These are phyloP conservation scores for Chondrosia reniformis DNA, from an alignment of 37 sponge, comb jelly and placozoan species.

Conservation along the genomic window DNA sequence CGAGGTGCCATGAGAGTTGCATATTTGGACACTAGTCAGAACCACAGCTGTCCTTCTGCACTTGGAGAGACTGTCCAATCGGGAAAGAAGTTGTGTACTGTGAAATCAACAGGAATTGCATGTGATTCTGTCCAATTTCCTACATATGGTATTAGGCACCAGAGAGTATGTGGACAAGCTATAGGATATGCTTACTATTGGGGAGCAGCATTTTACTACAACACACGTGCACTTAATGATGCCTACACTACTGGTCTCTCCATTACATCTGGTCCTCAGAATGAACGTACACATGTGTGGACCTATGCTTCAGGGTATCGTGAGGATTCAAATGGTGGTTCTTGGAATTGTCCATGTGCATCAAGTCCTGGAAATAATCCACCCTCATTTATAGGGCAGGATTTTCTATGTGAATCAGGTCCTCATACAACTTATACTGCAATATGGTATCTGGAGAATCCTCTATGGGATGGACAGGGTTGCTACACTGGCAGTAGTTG, in stretches of 20 bases:
- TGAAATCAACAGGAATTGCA: no score
- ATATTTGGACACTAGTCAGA: neutral
- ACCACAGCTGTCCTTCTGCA: neutral
- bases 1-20: conserved; percentile 4
- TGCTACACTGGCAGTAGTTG: conserved; percentile 1
- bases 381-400: neutral
- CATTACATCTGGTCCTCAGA: neutral
- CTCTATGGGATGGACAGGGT: conserved; percentile 17
- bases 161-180: conserved; percentile 1
- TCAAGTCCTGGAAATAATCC: neutral
- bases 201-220: neutral
- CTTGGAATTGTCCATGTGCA: conserved; percentile 16
- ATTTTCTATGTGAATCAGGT: conserved; percentile 1
- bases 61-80: neutral
- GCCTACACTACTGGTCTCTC: neutral
- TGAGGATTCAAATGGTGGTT: neutral
- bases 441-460: neutral
- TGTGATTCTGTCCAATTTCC: neutral
- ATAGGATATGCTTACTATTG: neutral
- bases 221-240: neutral
- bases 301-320: conserved; percentile 4
- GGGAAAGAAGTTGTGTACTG: neutral
- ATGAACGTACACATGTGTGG: conserved; percentile 8
- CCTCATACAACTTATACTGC: neutral
- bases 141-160: neutral